Evolutionary conservation across 2,113 vertebrate genomes (phyloP), one percentile per base, ranked within the genome.

Genomic region (Seriola dumerili): DNA sequence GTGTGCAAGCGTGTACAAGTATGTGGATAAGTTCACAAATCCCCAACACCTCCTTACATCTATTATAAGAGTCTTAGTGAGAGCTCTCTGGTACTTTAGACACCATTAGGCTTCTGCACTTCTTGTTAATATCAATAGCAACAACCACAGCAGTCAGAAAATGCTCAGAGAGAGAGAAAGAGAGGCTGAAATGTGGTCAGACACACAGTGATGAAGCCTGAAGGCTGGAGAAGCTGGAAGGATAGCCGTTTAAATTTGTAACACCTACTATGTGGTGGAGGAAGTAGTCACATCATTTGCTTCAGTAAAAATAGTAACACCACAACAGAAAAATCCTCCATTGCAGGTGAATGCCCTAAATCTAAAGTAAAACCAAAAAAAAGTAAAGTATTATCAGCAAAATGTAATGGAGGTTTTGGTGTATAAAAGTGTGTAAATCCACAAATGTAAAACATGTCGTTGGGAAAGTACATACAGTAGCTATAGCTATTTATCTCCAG

Each of bases 61-160:
- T 89, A 86, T 91, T 55, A 86, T 85, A 72, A 83, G 72, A 72
- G 78, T 34, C 63, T 69, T 40, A 17, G 71, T 72, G 69, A 65
- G 76, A 86, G 19, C n/a, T 46, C 65, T 9, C 66, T 44, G 48
- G 50, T 65, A n/a, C 64, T 36, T 58, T 55, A 84, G 70, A 81
- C 38, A 64, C 63, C 34, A 74, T 74, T 70, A 72, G 55, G 80
- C 81, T 76, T 81, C 76, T 78, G 32, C 55, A 32, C 54, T 48
- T 58, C 23, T 42, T 52, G 44, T 19, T 79, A 48, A 87, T 70
- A 76, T 85, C 55, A 72, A 69, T 62, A 80, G 67, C 66, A 85
- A 78, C 84, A 67, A 36, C 17, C 44, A 44, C 23, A 36, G 38
- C 4, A 0, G 67, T 71, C 54, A 66, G 66, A 71, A 67, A 81